Evolutionary conservation across 2,113 vertebrate genomes (phyloP).

Genomic region (human): GRCh38 chr2:206249001-206249500

Average conservation of each 20-base stretch:
- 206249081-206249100: no score
- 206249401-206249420: background rate
- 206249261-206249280: background rate
- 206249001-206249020: no score
- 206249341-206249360: constrained; percentile 30
- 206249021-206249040: no score
- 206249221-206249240: background rate
- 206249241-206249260: background rate
- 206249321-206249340: background rate
- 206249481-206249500: background rate
- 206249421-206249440: background rate
- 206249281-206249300: background rate
- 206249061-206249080: no score
- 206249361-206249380: background rate
- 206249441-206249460: background rate
- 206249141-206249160: background rate
- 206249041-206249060: no score
- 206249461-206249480: background rate
- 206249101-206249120: no score
- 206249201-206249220: background rate
- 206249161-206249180: background rate
- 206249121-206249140: background rate
- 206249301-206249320: background rate
- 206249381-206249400: background rate
- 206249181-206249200: background rate